Base-by-base conservation (phyloP, 1,140 invertebrate species). In the Brachionus rotundiformis region DNA sequence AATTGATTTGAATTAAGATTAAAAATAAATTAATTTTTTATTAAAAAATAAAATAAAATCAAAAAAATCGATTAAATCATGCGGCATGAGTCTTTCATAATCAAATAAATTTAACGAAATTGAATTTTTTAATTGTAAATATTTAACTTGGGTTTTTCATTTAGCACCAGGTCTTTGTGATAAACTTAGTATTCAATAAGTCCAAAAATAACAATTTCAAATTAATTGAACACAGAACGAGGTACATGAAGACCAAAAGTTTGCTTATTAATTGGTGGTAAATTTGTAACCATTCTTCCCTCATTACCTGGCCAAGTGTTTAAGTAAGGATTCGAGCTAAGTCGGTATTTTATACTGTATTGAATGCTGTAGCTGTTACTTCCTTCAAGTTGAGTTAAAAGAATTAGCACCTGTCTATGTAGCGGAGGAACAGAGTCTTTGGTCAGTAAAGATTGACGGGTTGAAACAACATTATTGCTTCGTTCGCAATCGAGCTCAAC, bases 251-350 rank as follows among this genome's bases (percentile, higher is more conserved):
- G 25, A 79, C 76, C 59, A 36, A 79, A 79, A 1, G 76, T 79
- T 19, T 59, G 76, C 29, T 79, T 63, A 11, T 54, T 79, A 49
- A 79, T 54, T 59, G 47, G 29, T 59, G 76, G 76, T 25, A 61
- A 39, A 79, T 79, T 79, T 39, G 76, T 79, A 8, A 79, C 76
- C 76, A 79, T 79, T 54, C 59, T 54, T 31, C 76, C 76, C 29
- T 79, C 76, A 36, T 59, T 79, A 10, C 76, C 76, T 36, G 76
- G 76, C 76, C 76, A 79, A 4, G 76, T 79, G 41, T 79, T 79
- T 27, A 79, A 59, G 41, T 79, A 79, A 8, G 76, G 76, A 79
- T 79, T 79, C 11, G 76, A 79, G n/a, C 76, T 79, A 11, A 76
- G 80, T 54, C 71, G 29, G 31, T 82, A 76, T 75, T 73, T 76